Conservation (phyloP, 1,140 invertebrate species). For the Teleogryllus occipitalis region DNA sequence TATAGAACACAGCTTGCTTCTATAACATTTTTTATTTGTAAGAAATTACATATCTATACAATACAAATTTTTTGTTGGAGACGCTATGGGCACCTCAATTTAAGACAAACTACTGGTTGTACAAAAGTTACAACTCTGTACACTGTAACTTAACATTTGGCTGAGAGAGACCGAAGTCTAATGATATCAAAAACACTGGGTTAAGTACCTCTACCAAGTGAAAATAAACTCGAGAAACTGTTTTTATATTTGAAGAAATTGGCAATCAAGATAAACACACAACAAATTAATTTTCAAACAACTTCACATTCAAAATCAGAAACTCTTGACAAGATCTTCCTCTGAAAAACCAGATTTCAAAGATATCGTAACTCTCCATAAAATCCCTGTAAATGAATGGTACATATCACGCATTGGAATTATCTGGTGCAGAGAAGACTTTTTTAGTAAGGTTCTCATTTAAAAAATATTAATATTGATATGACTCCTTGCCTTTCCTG, state of each 20-base stretch:
- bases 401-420: no score
- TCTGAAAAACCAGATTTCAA: background rate
- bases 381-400: background rate
- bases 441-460: no score
- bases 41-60: background rate
- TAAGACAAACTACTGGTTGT: background rate
- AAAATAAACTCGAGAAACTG: background rate
- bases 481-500: no score
- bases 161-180: background rate
- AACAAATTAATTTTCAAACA: background rate
- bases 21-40: constrained; percentile 6
- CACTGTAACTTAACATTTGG: background rate
- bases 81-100: background rate
- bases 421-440: no score
- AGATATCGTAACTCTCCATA: background rate
- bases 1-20: background rate
- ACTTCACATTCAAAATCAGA: background rate
- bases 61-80: background rate
- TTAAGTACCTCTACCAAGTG: background rate
- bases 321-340: background rate
- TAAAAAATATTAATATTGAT: no score
- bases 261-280: background rate
- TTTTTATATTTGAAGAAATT: background rate
- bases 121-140: background rate
- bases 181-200: background rate